Evolutionary conservation across 2,797 vertebrate species (phyloP).

Genomic region (Corythornis leucogaster): DNA sequence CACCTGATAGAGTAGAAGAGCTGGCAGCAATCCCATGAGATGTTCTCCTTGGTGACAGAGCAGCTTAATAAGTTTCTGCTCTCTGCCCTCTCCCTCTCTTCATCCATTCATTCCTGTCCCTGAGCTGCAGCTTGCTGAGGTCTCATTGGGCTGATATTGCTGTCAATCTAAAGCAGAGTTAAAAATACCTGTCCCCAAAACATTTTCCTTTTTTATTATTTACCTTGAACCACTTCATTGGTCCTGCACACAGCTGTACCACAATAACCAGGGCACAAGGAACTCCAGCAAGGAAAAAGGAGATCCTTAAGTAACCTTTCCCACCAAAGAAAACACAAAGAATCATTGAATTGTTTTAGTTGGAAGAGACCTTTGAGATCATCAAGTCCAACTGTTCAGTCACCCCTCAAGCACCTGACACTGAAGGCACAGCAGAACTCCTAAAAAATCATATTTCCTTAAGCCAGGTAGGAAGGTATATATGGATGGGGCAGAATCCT

Average conservation of each 20-base stretch:
- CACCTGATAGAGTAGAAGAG: neutral
- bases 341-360: neutral
- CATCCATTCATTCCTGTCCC: neutral
- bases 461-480: neutral
- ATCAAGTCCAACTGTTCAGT: neutral
- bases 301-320: neutral
- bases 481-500: neutral
- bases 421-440: neutral
- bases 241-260: neutral
- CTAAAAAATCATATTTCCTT: neutral
- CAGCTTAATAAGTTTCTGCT: neutral
- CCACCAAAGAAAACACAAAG: neutral
- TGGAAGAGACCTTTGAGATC: neutral
- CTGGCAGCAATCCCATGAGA: neutral
- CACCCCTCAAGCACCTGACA: neutral
- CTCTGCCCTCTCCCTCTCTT: neutral
- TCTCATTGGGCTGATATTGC: neutral
- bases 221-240: neutral
- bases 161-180: neutral
- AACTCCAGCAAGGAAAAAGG: neutral
- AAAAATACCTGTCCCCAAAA: neutral
- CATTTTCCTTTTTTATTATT: neutral
- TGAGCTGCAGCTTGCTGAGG: neutral
- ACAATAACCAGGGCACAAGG: neutral
- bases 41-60: neutral